Evolutionary conservation across 2,113 vertebrate species (phyloP).

Genomic region (Candoia aspera): DNA sequence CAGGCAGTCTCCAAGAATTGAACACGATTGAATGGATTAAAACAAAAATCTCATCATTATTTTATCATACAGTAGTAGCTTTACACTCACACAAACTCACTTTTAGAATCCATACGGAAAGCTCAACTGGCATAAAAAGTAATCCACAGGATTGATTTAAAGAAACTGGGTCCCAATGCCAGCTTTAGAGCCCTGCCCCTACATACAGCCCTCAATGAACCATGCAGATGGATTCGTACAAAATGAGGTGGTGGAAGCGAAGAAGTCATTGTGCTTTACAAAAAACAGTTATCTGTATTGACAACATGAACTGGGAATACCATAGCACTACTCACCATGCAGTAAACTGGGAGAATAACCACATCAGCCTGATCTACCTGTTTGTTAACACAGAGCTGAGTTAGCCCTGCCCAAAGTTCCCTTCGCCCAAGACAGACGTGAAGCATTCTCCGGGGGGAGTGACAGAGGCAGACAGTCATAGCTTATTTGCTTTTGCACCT

Average conservation of each 20-base stretch:
- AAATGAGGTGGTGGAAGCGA: not conserved
- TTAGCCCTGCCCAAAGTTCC: not conserved
- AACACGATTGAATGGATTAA: no score
- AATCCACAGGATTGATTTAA: not conserved
- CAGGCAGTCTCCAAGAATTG: no score
- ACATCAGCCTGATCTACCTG: not conserved
- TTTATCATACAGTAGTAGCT: not conserved
- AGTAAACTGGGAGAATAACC: not conserved
- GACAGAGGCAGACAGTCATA: not conserved
- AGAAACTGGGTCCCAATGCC: not conserved
- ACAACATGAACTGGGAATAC: not conserved
- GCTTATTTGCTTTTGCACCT: not conserved
- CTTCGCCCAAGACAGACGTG: not conserved
- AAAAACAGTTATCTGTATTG: not conserved
- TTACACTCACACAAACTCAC: not conserved
- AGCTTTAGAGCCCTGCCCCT: not conserved
- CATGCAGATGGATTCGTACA: not conserved
- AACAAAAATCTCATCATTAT: not conserved
- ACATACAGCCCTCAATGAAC: not conserved
- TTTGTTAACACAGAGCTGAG: not conserved
- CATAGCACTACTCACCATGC: not conserved
- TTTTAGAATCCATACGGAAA: not conserved
- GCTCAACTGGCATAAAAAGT: not conserved
- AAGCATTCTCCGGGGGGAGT: not conserved
- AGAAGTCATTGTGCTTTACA: not conserved